Evolutionary conservation across 2,888 invertebrate genomes (phyloP), one percentile per base, ranked within the genome.

Genomic region (Glaucopsyche alexis): DNA sequence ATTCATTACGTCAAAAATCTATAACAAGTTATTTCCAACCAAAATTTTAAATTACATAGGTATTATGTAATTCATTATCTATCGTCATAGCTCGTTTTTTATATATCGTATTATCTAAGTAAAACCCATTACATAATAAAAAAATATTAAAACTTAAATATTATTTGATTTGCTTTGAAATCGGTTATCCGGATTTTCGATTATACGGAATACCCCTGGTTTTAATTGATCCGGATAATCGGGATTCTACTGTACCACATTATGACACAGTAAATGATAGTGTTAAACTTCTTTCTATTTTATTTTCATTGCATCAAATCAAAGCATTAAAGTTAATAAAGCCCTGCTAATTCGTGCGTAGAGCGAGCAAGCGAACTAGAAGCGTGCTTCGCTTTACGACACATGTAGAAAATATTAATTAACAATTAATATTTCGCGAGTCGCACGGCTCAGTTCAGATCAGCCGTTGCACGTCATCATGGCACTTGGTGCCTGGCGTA

Each of bases 221-320:
- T 42, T 40, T 55, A 45, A 38, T 70, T 70, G 14, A 55, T 73
- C 9, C 70, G 70, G 70, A 47, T 73, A 73, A 73, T 70, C 47
- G 73, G 52, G 60, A 49, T 69, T 69, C 49, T 69, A 47, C 47
- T 76, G 74, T 77, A 77, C 77, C 77, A 40, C 40, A n/a, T n/a
- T n/a, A n/a, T n/a, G n/a, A n/a, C n/a, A n/a, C n/a, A n/a, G n/a
- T n/a, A n/a, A n/a, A n/a, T n/a, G n/a, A n/a, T n/a, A n/a, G n/a
- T n/a, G n/a, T n/a, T n/a, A n/a, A n/a, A n/a, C n/a, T n/a, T n/a
- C n/a, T n/a, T n/a, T n/a, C n/a, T n/a, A n/a, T n/a, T n/a, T n/a
- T n/a, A n/a, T n/a, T n/a, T n/a, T n/a, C n/a, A n/a, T n/a, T n/a
- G n/a, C n/a, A n/a, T n/a, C n/a, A n/a, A n/a, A n/a, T n/a, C n/a